Conservation (phyloP, 2,888 invertebrate species). For the Troilus luridus region DNA sequence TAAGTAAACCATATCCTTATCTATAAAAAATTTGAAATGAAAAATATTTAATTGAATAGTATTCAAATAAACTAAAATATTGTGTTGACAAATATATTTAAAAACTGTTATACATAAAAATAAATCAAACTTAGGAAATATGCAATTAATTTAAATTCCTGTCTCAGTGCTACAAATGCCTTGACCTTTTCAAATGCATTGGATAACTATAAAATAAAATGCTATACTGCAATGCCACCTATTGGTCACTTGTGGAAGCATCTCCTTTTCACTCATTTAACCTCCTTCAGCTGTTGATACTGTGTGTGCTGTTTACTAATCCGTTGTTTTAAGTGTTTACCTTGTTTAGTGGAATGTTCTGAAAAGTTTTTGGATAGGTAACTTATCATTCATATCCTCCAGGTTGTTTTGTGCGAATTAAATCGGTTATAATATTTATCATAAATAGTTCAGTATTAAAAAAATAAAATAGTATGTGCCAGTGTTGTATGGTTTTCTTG, state of each 20-base stretch:
- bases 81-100: not conserved
- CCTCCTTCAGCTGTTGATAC: constrained; percentile 49
- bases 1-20: not conserved
- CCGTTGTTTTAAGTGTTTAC: constrained; percentile 16
- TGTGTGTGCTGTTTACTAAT: constrained; percentile 33
- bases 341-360: not conserved
- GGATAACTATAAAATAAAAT: constrained; percentile 15
- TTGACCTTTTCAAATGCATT: constrained; percentile 22
- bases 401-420: constrained; percentile 8
- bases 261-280: constrained; percentile 31
- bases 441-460: not conserved
- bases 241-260: not conserved
- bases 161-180: not conserved
- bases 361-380: not conserved
- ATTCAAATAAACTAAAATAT: not conserved
- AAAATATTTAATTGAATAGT: not conserved
- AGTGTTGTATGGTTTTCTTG: constrained; percentile 16
- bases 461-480: not conserved
- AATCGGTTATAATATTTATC: not conserved
- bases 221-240: constrained; percentile 21
- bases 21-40: not conserved
- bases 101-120: not conserved
- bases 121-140: not conserved
- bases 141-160: not conserved
- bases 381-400: not conserved